These are phyloP conservation scores for Ypsolopha sequella DNA, from an alignment of 2,888 invertebrate genomes.

Conservation along the genomic window DNA sequence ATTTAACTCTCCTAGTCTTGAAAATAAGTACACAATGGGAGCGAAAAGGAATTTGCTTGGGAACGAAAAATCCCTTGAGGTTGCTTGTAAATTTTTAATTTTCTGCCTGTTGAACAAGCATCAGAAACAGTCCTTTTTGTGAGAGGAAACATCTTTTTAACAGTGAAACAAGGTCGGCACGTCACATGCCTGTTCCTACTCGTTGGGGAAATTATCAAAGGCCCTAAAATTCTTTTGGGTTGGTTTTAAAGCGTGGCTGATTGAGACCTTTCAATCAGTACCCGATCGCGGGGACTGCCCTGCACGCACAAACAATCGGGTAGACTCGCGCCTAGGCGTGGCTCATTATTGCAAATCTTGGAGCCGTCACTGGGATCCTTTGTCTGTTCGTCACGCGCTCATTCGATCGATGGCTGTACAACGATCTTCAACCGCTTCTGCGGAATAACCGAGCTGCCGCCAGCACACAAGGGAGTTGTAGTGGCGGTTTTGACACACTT, in stretches of 20 bases:
- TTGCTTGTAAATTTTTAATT: slow-evolving; percentile 46
- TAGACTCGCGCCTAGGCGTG: slow-evolving; percentile 24
- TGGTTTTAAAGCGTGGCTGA: not conserved
- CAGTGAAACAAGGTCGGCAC: slow-evolving; percentile 34
- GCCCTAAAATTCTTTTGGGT: not conserved
- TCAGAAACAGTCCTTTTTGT: slow-evolving; percentile 41
- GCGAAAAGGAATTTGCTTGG: slow-evolving; percentile 29
- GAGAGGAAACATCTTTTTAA: slow-evolving; percentile 32
- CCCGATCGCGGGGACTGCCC: slow-evolving; percentile 7
- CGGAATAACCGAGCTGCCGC: slow-evolving; percentile 7
- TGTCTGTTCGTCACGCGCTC: slow-evolving; percentile 40
- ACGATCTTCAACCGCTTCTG: slow-evolving; percentile 21
- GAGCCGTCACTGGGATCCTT: slow-evolving; percentile 35
- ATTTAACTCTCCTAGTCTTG: not conserved
- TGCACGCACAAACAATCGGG: slow-evolving; percentile 29
- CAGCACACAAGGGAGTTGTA: not conserved
- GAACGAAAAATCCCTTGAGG: slow-evolving; percentile 31
- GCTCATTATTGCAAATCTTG: slow-evolving; percentile 40
- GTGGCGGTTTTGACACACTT: not conserved
- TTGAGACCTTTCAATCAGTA: not conserved
- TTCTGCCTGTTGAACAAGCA: slow-evolving; percentile 48
- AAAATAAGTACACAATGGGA: slow-evolving; percentile 19
- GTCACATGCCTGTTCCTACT: slow-evolving; percentile 16
- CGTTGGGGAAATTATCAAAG: not conserved
- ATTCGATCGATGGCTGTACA: slow-evolving; percentile 30